Evolutionary conservation across 2,113 vertebrate genomes (phyloP), one percentile per base, ranked within the genome.

Genomic region (Pyrgilauda ruficollis): DNA sequence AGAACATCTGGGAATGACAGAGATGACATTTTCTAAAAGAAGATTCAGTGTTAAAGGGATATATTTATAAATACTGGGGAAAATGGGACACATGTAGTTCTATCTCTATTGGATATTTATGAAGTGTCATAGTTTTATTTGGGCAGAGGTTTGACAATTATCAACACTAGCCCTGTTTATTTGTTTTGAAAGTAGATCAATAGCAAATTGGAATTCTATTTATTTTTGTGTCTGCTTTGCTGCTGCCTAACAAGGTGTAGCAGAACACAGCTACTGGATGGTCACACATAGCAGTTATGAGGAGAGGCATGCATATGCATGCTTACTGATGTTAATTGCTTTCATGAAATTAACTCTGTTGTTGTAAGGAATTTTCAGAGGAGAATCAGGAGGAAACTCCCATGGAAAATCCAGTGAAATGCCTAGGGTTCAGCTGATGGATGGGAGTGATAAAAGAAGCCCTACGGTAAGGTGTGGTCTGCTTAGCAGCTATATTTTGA

Each of bases 131-230:
- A 67, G 67, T 94, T 95, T 78, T 78, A 89, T 96, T 95, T 97
- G 90, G 74, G 82, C 68, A 69, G 77, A 88, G 37, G 39, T 90
- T 91, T 83, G 77, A 67, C 91, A 87, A 68, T 94, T 89, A 94
- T 95, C 93, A 94, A 73, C 47, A 78, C 35, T 37, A 83, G 52
- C 37, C 41, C 24, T 64, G 47, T 92, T 96, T 90, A 90, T 90
- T 91, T 89, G 63, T 70, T 87, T 93, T 94, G 91, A 94, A 89
- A 95, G 83, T 83, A 92, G 94, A 94, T 94, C 85, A 94, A 59
- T 94, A 92, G 55, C 44, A 92, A 93, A 90, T 96, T 85, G 92
- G 37, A 78, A 68, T 95, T 77, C n/a, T 64, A 74, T 95, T 92
- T 82, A 58, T 92, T 94, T 95, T 94, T 93, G 72, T 37, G 63